Base-by-base conservation (phyloP, 2,797 vertebrate genomes). In the Bufotes viridis region DNA sequence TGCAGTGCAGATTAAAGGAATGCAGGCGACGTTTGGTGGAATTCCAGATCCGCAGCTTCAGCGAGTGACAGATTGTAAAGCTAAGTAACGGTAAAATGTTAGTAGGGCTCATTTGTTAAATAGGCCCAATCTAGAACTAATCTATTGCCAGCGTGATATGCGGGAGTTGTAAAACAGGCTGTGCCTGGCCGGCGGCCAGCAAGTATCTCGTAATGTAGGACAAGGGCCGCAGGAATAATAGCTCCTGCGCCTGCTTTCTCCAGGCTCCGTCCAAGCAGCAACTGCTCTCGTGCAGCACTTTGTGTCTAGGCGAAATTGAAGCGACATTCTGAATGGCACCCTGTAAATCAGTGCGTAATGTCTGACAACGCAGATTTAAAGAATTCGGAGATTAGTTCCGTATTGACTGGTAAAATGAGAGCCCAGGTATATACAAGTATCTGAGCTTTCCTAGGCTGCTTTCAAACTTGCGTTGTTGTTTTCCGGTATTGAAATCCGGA, bases 91-190 rank as follows among this genome's bases (percentile, higher is more conserved):
- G 55, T 87, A 89, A 89, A 87, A 87, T 84, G 88, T 89, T 89
- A 87, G 34, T 84, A 87, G 84, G 88, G 75, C 88, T 84, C 88
- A 80, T 87, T 89, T 89, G 79, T 87, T 87, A 89, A 89, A 87
- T 87, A 89, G 80, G 85, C 42, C 85, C 85, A 84, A 87, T 89
- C 84, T 84, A 87, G 53, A 86, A 78, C 67, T 89, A 87, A 84
- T 87, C 85, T 87, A 87, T 84, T 87, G 88, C 81, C 85, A 80
- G 85, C 57, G 17, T 80, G 85, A 82, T 84, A 83, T 89, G 84
- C 65, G 29, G 80, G 58, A 84, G 88, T 75, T 87, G 67, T 89
- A 87, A 89, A 89, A 69, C 88, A 87, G 78, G 61, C 12, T 20
- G 63, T 60, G 63, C 42, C 81, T 89, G 85, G 88, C 79, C 2